A percentile compares a stretch with the other conserved stretches of the same genome.
These are phyloP conservation scores for Drosophila mulleri DNA, from an alignment of 2,888 invertebrate species.

Conservation along the genomic window DNA sequence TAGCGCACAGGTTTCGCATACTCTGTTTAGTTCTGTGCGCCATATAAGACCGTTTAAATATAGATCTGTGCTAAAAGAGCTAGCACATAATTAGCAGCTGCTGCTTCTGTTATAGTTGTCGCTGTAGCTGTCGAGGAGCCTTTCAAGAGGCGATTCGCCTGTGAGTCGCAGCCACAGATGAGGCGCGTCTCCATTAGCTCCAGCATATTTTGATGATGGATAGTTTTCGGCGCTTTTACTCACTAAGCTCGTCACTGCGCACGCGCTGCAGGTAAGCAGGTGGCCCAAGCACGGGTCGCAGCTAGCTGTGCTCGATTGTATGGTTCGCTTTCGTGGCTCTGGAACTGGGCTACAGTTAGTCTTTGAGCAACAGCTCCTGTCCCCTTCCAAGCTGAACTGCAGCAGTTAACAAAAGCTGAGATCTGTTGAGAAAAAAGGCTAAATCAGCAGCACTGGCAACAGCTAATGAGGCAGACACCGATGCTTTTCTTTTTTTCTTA, in stretches of 20 bases:
- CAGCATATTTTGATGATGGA: constrained; percentile 56
- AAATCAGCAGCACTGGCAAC: constrained; percentile 5
- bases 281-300: constrained; percentile 10
- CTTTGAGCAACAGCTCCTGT: constrained; percentile 1
- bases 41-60: constrained; percentile 37
- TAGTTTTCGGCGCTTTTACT: constrained; percentile 71
- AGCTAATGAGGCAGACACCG: constrained; percentile 59
- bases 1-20: constrained; percentile 40
- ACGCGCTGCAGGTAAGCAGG: constrained; percentile 72
- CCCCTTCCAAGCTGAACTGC: neutral
- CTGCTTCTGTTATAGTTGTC: neutral
- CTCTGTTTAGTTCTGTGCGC: constrained; percentile 27
- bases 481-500: constrained; percentile 28
- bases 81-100: neutral
- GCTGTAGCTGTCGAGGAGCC: neutral
- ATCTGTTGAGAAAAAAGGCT: neutral
- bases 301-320: constrained; percentile 45
- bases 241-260: constrained; percentile 59
- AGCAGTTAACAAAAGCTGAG: neutral
- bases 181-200: constrained; percentile 3
- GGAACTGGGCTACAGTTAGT: constrained; percentile 48
- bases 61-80: constrained; percentile 35
- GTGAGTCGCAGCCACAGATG: constrained; percentile 17
- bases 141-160: constrained; percentile 39
- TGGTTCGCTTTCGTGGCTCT: constrained; percentile 5